Conservation (phyloP, 2,888 invertebrate species). For the Siphonodentalium dalli region DNA sequence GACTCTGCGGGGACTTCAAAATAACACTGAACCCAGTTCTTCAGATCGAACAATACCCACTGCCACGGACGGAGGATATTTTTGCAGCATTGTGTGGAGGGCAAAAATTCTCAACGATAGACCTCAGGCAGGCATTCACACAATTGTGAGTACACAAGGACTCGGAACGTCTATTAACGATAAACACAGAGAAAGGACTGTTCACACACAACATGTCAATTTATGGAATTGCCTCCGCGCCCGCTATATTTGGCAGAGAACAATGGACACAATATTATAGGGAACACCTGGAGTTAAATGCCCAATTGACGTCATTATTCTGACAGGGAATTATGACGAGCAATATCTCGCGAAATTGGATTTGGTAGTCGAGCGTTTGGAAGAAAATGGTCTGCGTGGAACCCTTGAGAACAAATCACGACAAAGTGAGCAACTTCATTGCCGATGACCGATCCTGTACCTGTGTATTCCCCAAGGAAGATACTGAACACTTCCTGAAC, state of each 20-base stretch:
- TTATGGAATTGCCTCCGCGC: too few relatives aligned
- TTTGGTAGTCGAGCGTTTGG: slow-evolving; percentile 12
- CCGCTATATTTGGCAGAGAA: slow-evolving; percentile 12
- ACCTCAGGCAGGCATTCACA: slow-evolving; percentile 17
- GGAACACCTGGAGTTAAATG: too few relatives aligned
- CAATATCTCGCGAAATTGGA: slow-evolving; percentile 14
- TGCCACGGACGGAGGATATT: slow-evolving; percentile 37
- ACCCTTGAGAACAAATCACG: slow-evolving; percentile 3
- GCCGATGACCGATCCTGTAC: too few relatives aligned
- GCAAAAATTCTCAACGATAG: slow-evolving; percentile 24
- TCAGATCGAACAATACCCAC: slow-evolving; percentile 36
- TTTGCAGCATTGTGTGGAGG: slow-evolving; percentile 29
- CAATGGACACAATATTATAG: too few relatives aligned
- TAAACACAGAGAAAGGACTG: too few relatives aligned
- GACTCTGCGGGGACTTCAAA: slow-evolving; percentile 33
- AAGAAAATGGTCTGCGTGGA: slow-evolving; percentile 8
- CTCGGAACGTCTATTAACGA: slow-evolving; percentile 6
- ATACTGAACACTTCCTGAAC: too few relatives aligned
- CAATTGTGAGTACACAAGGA: slow-evolving; percentile 24
- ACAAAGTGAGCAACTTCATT: too few relatives aligned
- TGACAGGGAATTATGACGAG: too few relatives aligned
- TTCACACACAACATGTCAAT: too few relatives aligned
- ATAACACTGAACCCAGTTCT: slow-evolving; percentile 34
- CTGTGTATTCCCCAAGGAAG: too few relatives aligned
- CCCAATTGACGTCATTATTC: too few relatives aligned